Evolutionary conservation across 2,888 invertebrate species (phyloP), one percentile per base, ranked within the genome.

Genomic region (Hirudinaria manillensis): DNA sequence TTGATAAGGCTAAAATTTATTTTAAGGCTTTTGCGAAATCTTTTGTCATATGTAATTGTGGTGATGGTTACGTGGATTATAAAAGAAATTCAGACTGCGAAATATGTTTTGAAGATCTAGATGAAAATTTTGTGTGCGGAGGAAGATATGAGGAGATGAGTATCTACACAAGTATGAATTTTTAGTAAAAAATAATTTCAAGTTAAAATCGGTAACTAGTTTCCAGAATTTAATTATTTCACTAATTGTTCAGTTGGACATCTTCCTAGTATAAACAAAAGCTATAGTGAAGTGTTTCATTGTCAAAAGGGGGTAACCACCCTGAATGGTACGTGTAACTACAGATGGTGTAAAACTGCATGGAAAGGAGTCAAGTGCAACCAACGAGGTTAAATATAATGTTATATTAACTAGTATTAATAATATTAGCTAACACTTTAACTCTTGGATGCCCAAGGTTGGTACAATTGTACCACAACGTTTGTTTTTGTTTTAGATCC

Each of bases 351-450:
- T 61, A 61, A 61, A 27, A 24, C 1, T 61, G 61, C 21, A 61
- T 61, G 61, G 61, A 61, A 61, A 19, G 61, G 61, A 27, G 24
- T n/a, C 24, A 27, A 27, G 6, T 61, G 61, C 10, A 29, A 61
- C 29, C 61, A 61, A 61, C 24, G 61, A 61, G 29, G 61, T 61
- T 16, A n/a, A n/a, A n/a, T n/a, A n/a, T n/a, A n/a, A n/a, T n/a
- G n/a, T n/a, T n/a, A n/a, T n/a, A n/a, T n/a, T n/a, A n/a, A n/a
- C n/a, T n/a, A n/a, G n/a, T n/a, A n/a, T n/a, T n/a, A n/a, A n/a
- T n/a, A n/a, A n/a, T n/a, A n/a, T n/a, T n/a, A n/a, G n/a, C n/a
- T n/a, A n/a, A n/a, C n/a, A n/a, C n/a, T n/a, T n/a, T n/a, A n/a
- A n/a, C n/a, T n/a, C n/a, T n/a, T n/a, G n/a, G n/a, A n/a, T n/a